Evolutionary conservation across 1,140 invertebrate genomes (phyloP).

Genomic region (Eciton burchellii): DNA sequence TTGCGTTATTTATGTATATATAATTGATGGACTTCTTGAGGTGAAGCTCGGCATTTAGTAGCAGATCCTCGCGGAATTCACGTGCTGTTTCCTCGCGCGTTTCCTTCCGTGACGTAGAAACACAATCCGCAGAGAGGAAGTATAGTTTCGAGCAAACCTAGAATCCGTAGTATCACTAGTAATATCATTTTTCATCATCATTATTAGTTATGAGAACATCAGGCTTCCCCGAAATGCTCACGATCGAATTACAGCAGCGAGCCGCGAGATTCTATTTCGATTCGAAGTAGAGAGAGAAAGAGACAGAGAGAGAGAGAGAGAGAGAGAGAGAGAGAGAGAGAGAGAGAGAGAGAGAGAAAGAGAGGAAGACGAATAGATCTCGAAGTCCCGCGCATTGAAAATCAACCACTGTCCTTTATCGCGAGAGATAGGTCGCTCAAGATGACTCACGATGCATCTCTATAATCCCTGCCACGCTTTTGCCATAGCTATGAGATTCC

Average conservation of each 20-base stretch:
- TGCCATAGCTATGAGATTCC: too few species aligned
- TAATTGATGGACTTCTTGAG: constrained; percentile 24
- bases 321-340: too few species aligned
- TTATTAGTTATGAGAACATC: neutral
- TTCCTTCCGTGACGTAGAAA: too few species aligned
- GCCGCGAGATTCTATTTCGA: too few species aligned
- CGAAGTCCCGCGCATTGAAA: constrained; percentile 25
- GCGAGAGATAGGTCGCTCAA: constrained; percentile 34
- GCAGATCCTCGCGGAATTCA: neutral
- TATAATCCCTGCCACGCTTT: neutral
- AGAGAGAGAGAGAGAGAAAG: too few species aligned
- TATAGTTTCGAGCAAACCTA: too few species aligned
- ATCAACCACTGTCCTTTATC: constrained; percentile 18
- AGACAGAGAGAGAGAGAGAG: too few species aligned
- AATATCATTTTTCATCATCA: neutral
- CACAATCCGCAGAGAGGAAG: too few species aligned
- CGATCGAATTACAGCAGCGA: constrained; percentile 13
- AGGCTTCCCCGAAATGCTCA: neutral
- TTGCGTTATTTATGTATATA: neutral
- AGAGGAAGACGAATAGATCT: too few species aligned
- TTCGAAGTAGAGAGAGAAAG: too few species aligned
- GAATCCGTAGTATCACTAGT: neutral
- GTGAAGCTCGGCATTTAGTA: constrained; percentile 9
- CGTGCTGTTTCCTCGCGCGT: neutral
- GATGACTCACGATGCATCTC: constrained; percentile 27